A percentile compares a stretch with the other conserved stretches of the same genome.
Evolutionary conservation across 1,140 invertebrate species (phyloP).

Genomic region (Anadara kagoshimensis): DNA sequence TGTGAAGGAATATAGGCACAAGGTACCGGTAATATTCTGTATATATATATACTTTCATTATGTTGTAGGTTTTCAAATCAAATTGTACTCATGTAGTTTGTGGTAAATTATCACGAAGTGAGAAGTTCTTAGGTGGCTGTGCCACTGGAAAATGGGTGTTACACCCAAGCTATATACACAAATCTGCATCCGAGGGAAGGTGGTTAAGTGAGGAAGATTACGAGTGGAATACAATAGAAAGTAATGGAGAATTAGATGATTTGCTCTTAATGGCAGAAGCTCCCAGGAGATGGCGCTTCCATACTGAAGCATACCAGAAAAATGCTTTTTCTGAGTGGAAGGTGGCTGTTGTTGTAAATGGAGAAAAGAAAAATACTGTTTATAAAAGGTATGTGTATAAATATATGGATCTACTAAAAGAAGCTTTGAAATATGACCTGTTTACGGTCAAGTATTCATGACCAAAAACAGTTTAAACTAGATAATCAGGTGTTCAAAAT

Average conservation of each 20-base stretch:
- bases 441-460: too few species aligned
- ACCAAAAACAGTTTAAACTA: too few species aligned
- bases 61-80: constrained; percentile 46
- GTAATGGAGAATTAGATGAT: background rate
- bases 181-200: constrained; percentile 25
- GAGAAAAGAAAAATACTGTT: constrained; percentile 36
- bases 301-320: constrained; percentile 30
- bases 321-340: constrained; percentile 54
- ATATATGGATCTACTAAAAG: background rate
- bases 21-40: too few species aligned
- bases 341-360: constrained; percentile 48
- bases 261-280: constrained; percentile 32
- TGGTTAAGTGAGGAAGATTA: constrained; percentile 55
- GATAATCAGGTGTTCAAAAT: too few species aligned
- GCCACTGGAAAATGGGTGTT: constrained; percentile 58
- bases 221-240: constrained; percentile 46
- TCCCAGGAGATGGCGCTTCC: constrained; percentile 48
- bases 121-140: constrained; percentile 58
- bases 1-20: too few species aligned
- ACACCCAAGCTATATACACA: constrained; percentile 40
- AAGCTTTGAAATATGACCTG: background rate
- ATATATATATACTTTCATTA: background rate
- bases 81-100: constrained; percentile 55
- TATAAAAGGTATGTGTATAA: constrained; percentile 46
- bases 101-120: constrained; percentile 50